Base-by-base conservation (phyloP, 2,797 vertebrate genomes). In the Poecile montanus region DNA sequence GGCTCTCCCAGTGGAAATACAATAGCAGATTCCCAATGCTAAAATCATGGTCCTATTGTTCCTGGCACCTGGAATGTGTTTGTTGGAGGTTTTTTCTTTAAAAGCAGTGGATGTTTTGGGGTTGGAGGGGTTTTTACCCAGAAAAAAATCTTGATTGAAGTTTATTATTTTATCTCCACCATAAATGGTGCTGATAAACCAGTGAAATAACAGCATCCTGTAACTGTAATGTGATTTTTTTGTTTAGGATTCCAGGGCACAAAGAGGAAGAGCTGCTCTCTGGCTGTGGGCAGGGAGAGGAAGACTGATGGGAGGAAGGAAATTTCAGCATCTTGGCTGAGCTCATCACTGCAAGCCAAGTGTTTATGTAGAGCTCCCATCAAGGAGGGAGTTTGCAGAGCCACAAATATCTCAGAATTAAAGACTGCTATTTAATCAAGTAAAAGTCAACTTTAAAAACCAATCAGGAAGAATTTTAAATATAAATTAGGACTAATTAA, bases 401-500 rank as follows among this genome's bases (percentile, higher is more conserved):
- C 84, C 61, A 87, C 90, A 91, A 94, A 97, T 94, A 96, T 38
- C 93, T 90, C 91, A 21, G 47, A 91, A 95, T 96, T 74, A 97
- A 81, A 94, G 38, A 20, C 77, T 94, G 84, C 65, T 95, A 19
- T 83, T 94, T 96, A 97, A 96, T 96, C 95, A 97, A 95, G 91
- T 23, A 94, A 91, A 93, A 96, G 71, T 38, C 74, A 93, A 77
- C 50, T 91, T 92, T 54, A 89, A 82, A 92, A 93, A 88, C 81
- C 81, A 95, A 12, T 71, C 93, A 91, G 92, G 91, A 96, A 94
- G 88, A 83, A 83, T 93, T 91, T 95, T 38, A 96, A 95, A 93
- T 89, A 94, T 87, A 91, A 96, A 91, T 96, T 95, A 94, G 63
- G 57, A 74, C 56, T 95, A 95, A 97, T 96, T 94, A 96, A 96